Evolutionary conservation across 2,797 vertebrate species (phyloP), one percentile per base, ranked within the genome.

Genomic region (Rhyacichthys aspro): DNA sequence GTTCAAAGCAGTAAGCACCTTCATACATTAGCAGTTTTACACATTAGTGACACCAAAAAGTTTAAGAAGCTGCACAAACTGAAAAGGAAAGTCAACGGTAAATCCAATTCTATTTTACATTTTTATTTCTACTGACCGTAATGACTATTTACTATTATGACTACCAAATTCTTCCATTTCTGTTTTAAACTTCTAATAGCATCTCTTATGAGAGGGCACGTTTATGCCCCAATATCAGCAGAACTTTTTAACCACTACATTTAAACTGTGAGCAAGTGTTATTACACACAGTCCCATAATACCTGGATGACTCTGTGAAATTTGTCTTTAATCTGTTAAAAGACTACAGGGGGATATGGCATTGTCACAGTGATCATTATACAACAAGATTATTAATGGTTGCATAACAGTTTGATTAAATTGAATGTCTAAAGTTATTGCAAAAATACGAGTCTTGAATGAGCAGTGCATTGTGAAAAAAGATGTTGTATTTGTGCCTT

Each of bases 321-420:
- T 33, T 8, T 6, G 15, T 63, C 59, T 11, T 14, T 54, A 41
- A 14, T 57, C 55, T 23, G 18, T 53, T 37, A 32, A 28, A 44
- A n/a, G 14, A 42, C 11, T 15, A 16, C 11, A 50, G 23, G 15
- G 42, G 44, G 39, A 8, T 9, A 15, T 14, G 7, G 23, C 23
- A 14, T 48, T 48, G 23, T 55, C 23, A 53, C 38, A 63, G 53
- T 59, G 46, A 61, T 54, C 50, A 72, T 83, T 78, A 80, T 38
- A 65, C 63, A 78, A 75, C 42, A 54, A 62, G 48, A 76, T 71
- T 65, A 73, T 55, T 52, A 45, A 49, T 70, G 58, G 72, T 62
- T 82, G 56, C 49, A 45, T 70, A 78, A 74, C 70, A 69, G 63
- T 74, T 59, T 57, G 58, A 71, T 57, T 57, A 62, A 60, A 63